These are phyloP conservation scores for Magallana nippona DNA, from an alignment of 2,888 invertebrate genomes.

Conservation along the genomic window DNA sequence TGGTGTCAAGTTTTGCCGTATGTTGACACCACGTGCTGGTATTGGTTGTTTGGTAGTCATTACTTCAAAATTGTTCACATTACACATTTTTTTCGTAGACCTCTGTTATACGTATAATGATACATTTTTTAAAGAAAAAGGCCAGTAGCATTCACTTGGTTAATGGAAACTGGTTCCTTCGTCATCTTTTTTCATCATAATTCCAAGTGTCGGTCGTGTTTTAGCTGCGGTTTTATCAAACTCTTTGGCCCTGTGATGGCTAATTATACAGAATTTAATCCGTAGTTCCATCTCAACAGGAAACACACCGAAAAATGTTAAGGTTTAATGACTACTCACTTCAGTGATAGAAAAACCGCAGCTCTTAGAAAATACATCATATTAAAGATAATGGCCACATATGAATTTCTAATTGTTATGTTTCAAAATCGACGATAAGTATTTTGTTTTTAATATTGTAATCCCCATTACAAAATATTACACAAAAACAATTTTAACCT, in stretches of 20 bases:
- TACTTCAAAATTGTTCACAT: background rate
- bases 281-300: slow-evolving; percentile 16
- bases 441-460: too few relatives aligned
- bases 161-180: slow-evolving; percentile 5
- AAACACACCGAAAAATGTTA: background rate
- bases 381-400: background rate
- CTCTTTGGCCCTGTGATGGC: slow-evolving; percentile 1
- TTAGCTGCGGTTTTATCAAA: slow-evolving; percentile 5
- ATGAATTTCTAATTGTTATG: background rate
- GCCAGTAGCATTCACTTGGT: background rate
- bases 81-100: background rate
- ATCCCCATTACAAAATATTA: too few relatives aligned
- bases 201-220: background rate
- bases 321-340: background rate
- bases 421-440: background rate
- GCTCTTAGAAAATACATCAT: background rate
- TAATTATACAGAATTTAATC: slow-evolving; percentile 10
- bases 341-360: background rate
- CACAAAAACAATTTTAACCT: too few relatives aligned
- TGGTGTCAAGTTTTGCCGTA: background rate
- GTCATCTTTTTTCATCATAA: background rate
- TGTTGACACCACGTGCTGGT: slow-evolving; percentile 3
- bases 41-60: background rate
- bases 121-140: background rate
- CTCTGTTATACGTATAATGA: background rate